phyloP scores from a whole-genome alignment of 2,797 vertebrate species.

The Momotus momota region DNA sequence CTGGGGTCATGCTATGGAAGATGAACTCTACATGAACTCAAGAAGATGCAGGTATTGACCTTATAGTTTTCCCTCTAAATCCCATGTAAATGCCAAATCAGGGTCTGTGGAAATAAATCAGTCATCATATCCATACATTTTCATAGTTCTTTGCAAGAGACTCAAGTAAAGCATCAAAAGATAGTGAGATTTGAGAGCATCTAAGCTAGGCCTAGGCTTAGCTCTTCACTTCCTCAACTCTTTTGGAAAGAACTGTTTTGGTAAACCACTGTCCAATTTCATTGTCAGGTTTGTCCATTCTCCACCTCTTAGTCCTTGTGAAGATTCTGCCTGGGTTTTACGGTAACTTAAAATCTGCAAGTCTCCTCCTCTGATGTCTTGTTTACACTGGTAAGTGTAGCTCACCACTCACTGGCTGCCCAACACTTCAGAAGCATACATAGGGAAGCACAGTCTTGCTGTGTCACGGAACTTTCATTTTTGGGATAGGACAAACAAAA shows the following conservation, averaged over 20 bases:
- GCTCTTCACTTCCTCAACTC: not conserved
- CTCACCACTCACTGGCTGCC: not conserved
- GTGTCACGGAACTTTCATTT: not conserved
- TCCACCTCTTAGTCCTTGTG: not conserved
- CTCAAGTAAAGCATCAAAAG: not conserved
- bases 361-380: not conserved
- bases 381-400: not conserved
- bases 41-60: not conserved
- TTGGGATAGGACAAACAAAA: not conserved
- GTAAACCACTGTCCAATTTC: not conserved
- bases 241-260: not conserved
- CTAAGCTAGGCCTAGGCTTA: not conserved
- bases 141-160: not conserved
- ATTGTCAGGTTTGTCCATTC: not conserved
- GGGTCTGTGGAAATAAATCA: not conserved
- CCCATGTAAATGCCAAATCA: not conserved
- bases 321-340: not conserved
- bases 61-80: not conserved
- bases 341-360: not conserved
- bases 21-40: not conserved
- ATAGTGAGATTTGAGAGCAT: not conserved
- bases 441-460: not conserved
- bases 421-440: not conserved
- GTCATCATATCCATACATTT: not conserved
- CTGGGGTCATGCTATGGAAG: not conserved